Percentiles rank a stretch among this genome's conserved stretches.
phyloP scores from a whole-genome alignment of 2,888 invertebrate genomes.

The Ptychoptera contaminata region DNA sequence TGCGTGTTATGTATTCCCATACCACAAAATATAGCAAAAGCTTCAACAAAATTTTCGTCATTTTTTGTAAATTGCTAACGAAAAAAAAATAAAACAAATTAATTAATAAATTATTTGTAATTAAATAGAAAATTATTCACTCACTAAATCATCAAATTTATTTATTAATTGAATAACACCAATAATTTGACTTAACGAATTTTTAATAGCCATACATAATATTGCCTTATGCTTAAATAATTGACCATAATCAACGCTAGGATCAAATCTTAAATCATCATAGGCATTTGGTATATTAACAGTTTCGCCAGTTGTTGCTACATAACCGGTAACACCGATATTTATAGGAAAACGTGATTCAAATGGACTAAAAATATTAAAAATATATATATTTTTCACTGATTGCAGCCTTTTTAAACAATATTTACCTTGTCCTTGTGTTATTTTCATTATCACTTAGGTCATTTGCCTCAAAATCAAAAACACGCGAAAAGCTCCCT shows the following conservation, averaged over 20 bases:
- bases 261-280: constrained; percentile 75
- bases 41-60: constrained; percentile 93
- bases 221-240: constrained; percentile 79
- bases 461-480: constrained; percentile 85
- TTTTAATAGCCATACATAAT: constrained; percentile 92
- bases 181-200: constrained; percentile 79
- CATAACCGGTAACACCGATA: constrained; percentile 87
- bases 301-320: constrained; percentile 90
- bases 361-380: constrained; percentile 47
- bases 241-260: constrained; percentile 65
- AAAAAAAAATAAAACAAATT: not conserved
- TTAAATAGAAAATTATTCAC: constrained; percentile 8
- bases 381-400: not conserved
- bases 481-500: constrained; percentile 84
- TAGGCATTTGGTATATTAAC: constrained; percentile 85
- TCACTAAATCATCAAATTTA: constrained; percentile 69
- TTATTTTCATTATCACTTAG: constrained; percentile 66
- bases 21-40: constrained; percentile 94
- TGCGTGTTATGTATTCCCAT: constrained; percentile 96
- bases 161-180: constrained; percentile 87
- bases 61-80: constrained; percentile 68
- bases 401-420: constrained; percentile 1
- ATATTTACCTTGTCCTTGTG: constrained; percentile 49
- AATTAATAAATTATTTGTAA: no score
- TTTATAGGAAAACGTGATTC: constrained; percentile 91